These are phyloP conservation scores for Drosophila littoralis DNA, from an alignment of 1,140 invertebrate genomes.

Conservation along the genomic window DNA sequence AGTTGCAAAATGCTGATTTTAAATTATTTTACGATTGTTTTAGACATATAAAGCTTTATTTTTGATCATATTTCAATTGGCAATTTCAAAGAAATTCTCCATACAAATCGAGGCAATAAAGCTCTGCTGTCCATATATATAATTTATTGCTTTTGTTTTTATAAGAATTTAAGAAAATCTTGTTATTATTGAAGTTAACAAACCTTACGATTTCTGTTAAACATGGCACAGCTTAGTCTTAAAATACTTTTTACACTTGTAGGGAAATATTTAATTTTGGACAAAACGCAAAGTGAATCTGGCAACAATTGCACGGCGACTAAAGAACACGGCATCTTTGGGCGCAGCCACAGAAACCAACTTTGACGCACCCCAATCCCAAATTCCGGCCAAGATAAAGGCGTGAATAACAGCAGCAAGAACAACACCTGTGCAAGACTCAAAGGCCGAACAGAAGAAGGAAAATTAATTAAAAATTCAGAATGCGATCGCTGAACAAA, in stretches of 20 bases:
- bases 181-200: not conserved
- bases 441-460: conserved; percentile 22
- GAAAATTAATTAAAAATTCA: conserved; percentile 69
- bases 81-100: too few species aligned
- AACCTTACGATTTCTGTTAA: conserved; percentile 34
- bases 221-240: not conserved
- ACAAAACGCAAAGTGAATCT: conserved; percentile 64
- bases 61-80: too few species aligned
- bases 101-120: too few species aligned
- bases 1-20: too few species aligned
- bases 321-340: conserved; percentile 52
- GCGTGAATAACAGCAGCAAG: conserved; percentile 46
- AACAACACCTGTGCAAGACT: conserved; percentile 35
- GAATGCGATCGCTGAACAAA: conserved; percentile 60
- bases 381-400: conserved; percentile 63
- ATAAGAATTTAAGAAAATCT: too few species aligned
- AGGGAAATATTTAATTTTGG: conserved; percentile 7
- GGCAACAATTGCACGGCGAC: conserved; percentile 66
- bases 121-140: too few species aligned
- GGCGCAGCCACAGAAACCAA: conserved; percentile 11
- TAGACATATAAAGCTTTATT: too few species aligned
- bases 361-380: conserved; percentile 21
- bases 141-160: too few species aligned
- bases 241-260: not conserved
- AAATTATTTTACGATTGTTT: too few species aligned